Evolutionary conservation across 2,113 vertebrate genomes (phyloP).

Genomic region (Charina bottae): DNA sequence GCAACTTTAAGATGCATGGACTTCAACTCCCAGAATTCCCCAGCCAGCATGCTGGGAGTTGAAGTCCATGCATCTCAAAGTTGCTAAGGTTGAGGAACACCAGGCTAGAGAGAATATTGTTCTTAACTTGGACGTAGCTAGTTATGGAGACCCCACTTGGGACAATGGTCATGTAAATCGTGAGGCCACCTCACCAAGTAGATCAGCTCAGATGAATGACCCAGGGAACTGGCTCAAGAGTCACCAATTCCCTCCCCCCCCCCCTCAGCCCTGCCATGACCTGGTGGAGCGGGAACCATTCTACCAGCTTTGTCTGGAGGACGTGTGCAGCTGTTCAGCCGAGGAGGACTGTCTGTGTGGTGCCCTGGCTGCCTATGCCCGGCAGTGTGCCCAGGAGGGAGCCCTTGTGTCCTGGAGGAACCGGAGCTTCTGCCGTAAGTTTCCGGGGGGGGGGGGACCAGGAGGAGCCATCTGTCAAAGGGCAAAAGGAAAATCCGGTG

Average conservation of each 20-base stretch:
- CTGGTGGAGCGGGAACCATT: constrained; percentile 80
- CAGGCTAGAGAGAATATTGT: no score
- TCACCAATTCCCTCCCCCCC: not conserved
- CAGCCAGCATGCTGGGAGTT: not conserved
- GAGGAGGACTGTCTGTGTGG: constrained; percentile 77
- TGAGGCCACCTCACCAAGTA: not conserved
- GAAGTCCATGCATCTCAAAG: not conserved
- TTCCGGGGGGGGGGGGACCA: accelerated
- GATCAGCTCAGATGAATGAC: no score
- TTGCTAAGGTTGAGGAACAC: not conserved
- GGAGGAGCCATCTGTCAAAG: not conserved
- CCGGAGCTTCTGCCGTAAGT: constrained; percentile 83
- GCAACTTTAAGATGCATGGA: not conserved
- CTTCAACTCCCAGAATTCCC: not conserved
- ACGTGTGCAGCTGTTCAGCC: constrained; percentile 76
- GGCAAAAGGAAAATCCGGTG: not conserved
- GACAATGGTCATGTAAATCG: not conserved
- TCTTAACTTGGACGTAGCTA: no score
- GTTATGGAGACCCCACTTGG: not conserved
- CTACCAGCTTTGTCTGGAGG: constrained; percentile 78
- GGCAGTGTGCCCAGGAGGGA: constrained; percentile 82
- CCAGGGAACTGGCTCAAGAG: not conserved
- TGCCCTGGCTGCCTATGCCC: constrained; percentile 79
- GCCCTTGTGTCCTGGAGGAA: constrained; percentile 79
- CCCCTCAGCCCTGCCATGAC: constrained; percentile 79